Evolutionary conservation across 2,113 vertebrate species (phyloP).

Genomic region (rat (Rattus norvegicus)): GRCr8 NC_086021.1:127743001-127743500

Average conservation of each 20-base stretch:
- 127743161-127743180: background rate
- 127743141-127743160: background rate
- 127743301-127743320: background rate
- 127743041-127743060: background rate
- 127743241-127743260: background rate
- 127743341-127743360: background rate
- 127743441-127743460: background rate
- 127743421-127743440: background rate
- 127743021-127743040: background rate
- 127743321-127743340: background rate
- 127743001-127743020: background rate
- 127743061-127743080: background rate
- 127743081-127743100: background rate
- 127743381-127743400: background rate
- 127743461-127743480: too few species aligned
- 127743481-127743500: background rate
- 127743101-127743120: background rate
- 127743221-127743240: background rate
- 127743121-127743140: background rate
- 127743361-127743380: background rate
- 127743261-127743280: too few species aligned
- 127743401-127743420: background rate
- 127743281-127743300: background rate
- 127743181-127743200: background rate
- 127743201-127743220: background rate